Evolutionary conservation across 2,888 invertebrate genomes (phyloP).

Genomic region (Muscina levida): DNA sequence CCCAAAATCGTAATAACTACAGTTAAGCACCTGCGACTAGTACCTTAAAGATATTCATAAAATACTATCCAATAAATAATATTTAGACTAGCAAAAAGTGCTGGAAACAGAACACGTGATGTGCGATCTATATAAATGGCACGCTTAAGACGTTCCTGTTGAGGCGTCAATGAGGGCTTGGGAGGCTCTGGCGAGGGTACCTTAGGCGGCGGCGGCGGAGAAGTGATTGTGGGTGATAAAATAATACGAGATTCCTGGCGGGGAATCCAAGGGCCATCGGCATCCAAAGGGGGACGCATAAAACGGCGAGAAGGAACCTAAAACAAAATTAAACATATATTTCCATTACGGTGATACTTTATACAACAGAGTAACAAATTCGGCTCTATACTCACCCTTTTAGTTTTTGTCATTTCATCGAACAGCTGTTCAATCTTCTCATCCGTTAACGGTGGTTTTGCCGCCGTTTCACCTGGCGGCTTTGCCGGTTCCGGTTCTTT

Average conservation of each 20-base stretch:
- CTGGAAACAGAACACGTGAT: constrained; percentile 86
- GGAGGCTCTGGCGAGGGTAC: constrained; percentile 79
- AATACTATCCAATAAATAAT: constrained; percentile 87
- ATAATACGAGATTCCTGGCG: constrained; percentile 79
- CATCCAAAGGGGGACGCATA: constrained; percentile 75
- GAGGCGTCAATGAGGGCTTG: constrained; percentile 80
- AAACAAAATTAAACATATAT: neutral
- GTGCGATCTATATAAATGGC: constrained; percentile 87
- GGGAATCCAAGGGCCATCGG: constrained; percentile 79
- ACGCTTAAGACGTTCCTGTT: constrained; percentile 83
- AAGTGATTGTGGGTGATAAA: constrained; percentile 75
- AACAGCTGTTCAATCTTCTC: constrained; percentile 79
- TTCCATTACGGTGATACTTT: too few relatives aligned
- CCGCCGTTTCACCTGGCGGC: constrained; percentile 67
- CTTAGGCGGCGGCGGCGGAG: constrained; percentile 74
- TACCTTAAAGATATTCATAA: constrained; percentile 84
- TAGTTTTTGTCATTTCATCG: constrained; percentile 79
- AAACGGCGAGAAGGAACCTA: constrained; percentile 70
- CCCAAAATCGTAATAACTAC: too few relatives aligned
- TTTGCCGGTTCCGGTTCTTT: constrained; percentile 74
- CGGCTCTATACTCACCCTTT: constrained; percentile 70
- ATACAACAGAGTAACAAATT: neutral
- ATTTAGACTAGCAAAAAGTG: constrained; percentile 85
- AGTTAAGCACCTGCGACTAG: too few relatives aligned
- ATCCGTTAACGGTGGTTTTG: constrained; percentile 67